Base-by-base conservation (phyloP, 2,888 invertebrate species). In the Heliconius sara region DNA sequence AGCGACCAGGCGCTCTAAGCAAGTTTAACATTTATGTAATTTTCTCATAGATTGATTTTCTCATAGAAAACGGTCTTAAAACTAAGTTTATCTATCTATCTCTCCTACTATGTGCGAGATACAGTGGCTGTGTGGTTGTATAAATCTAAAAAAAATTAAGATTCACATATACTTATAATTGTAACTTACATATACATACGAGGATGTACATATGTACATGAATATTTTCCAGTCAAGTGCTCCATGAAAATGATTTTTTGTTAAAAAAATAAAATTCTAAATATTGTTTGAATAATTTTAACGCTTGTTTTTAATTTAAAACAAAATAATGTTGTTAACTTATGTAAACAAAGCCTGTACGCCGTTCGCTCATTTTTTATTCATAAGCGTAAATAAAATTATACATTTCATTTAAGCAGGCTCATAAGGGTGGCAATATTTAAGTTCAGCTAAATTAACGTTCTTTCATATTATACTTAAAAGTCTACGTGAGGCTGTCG, bases 351-450 rank as follows among this genome's bases (percentile, higher is more conserved):
- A 60, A 73, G 60, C 60, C 60, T 72, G 52, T 75, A 27, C 27
- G 65, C 30, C 65, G 65, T 27, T 66, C 1, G 43, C 82, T 82
- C 80, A 79, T 79, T 80, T 80, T 80, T 80, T 80, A 82, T 82
- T 82, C 82, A 82, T 81, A 71, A 77, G 74, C 47, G 75, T 82
- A 80, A 82, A 82, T 79, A 79, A 79, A 80, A 80, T 80, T 80
- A 80, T 77, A 77, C 79, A 47, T 76, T 76, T 76, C 65, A 79
- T 79, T 75, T 75, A 75, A 66, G 47, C 75, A 66, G 66, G 27
- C 27, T 47, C 75, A 66, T 47, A 66, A 75, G 30, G 66, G 75
- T 75, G 63, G 75, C 66, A 75, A 75, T 75, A 66, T 66, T 75
- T 65, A 66, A 66, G 47, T 75, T 75, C 47, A 47, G 27, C 30